Conservation (phyloP, 2,113 vertebrate species). For the Vanacampus margaritifer region DNA sequence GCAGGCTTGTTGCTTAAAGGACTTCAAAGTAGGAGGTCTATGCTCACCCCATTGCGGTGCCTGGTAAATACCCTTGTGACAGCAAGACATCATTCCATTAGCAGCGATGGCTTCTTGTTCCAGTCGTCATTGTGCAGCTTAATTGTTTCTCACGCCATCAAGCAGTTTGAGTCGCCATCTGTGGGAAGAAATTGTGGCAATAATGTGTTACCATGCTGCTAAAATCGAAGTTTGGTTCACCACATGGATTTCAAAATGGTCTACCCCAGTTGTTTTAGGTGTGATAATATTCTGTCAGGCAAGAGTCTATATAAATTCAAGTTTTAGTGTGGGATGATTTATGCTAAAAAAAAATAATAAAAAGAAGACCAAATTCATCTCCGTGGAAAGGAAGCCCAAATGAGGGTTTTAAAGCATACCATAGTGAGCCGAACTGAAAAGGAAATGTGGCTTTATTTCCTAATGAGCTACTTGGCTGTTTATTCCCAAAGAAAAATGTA, state of each 20-base stretch:
- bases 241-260: constrained; percentile 17
- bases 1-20: not conserved
- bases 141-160: constrained; percentile 81
- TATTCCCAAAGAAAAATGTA: not conserved
- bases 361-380: too few relatives aligned
- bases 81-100: constrained; percentile 76
- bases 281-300: too few relatives aligned
- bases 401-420: too few relatives aligned
- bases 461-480: not conserved
- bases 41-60: not conserved
- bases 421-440: not conserved
- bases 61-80: constrained; percentile 77
- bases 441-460: not conserved
- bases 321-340: too few relatives aligned
- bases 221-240: constrained; percentile 15
- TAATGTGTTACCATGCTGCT: constrained; percentile 38
- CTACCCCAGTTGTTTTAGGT: not conserved
- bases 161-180: constrained; percentile 63
- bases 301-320: too few relatives aligned
- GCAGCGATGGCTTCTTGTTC: constrained; percentile 74
- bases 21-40: constrained; percentile 9
- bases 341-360: too few relatives aligned
- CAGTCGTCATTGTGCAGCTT: constrained; percentile 78
- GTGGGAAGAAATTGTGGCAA: constrained; percentile 24
- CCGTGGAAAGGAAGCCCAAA: too few relatives aligned